These are phyloP conservation scores for Sebastes hopkinsi DNA, from an alignment of 2,797 vertebrate genomes.

Conservation along the genomic window DNA sequence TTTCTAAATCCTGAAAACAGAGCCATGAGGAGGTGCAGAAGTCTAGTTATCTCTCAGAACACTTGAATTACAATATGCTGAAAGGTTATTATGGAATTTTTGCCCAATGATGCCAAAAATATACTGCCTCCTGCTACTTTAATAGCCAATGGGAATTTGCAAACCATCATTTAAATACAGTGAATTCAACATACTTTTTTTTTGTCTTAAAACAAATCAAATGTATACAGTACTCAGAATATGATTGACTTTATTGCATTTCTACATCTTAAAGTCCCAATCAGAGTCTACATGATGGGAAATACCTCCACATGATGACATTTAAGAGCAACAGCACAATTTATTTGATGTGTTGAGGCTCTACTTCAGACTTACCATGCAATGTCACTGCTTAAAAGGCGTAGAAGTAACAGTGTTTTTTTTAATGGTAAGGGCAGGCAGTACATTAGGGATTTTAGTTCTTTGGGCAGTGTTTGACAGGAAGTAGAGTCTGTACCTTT, in stretches of 20 bases:
- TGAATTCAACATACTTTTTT: background rate
- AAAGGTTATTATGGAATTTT: too few species aligned
- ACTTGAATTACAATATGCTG: too few species aligned
- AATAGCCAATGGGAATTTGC: background rate
- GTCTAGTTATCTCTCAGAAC: too few species aligned
- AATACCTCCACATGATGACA: constrained; percentile 22
- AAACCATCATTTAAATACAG: background rate
- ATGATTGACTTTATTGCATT: background rate
- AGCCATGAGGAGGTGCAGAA: too few species aligned
- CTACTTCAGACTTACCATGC: background rate
- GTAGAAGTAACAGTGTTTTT: background rate
- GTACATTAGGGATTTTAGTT: constrained; percentile 20
- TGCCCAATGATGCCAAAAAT: too few species aligned
- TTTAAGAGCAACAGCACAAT: constrained; percentile 15
- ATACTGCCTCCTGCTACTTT: too few species aligned
- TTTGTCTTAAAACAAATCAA: too few species aligned
- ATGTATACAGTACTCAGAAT: background rate
- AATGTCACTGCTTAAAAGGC: constrained; percentile 15
- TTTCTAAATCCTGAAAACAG: too few species aligned
- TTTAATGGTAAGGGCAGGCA: constrained; percentile 7
- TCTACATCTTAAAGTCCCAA: background rate
- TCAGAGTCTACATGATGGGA: background rate
- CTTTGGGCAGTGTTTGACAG: constrained; percentile 40
- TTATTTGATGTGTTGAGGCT: background rate
- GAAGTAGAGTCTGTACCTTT: constrained; percentile 43